Evolutionary conservation across 1,140 invertebrate genomes (phyloP).

Genomic region (Ceratina calcarata): DNA sequence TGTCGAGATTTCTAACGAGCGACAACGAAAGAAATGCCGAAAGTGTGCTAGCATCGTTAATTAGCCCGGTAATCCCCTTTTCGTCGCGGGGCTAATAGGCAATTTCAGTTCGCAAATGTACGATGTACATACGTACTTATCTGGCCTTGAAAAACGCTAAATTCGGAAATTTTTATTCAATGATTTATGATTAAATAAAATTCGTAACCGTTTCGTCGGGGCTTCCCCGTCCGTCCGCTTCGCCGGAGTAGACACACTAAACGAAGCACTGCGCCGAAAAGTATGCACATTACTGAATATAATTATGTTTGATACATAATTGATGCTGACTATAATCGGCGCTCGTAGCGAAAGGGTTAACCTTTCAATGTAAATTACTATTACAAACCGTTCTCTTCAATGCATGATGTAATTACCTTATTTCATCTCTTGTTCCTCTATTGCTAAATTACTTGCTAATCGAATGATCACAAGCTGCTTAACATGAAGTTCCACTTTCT

Average conservation of each 20-base stretch:
- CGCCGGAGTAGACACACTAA: too few relatives aligned
- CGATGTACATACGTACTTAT: background rate
- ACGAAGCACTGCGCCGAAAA: too few relatives aligned
- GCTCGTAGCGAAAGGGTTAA: too few relatives aligned
- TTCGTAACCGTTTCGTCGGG: too few relatives aligned
- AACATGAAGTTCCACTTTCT: conserved; percentile 10
- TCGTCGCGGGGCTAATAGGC: conserved; percentile 4
- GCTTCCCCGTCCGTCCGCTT: too few relatives aligned
- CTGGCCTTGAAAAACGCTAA: background rate
- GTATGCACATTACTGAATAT: too few relatives aligned
- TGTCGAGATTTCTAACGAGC: background rate
- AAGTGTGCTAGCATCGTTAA: conserved; percentile 15
- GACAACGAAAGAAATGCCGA: conserved; percentile 1
- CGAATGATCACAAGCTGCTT: conserved; percentile 22
- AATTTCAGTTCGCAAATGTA: background rate
- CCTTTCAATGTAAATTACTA: too few relatives aligned
- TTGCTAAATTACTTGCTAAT: conserved; percentile 36
- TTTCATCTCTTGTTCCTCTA: background rate
- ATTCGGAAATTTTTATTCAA: background rate
- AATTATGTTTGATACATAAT: too few relatives aligned
- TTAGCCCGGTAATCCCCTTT: conserved; percentile 12
- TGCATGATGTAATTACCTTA: conserved; percentile 10
- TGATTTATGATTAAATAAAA: too few relatives aligned
- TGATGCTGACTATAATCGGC: too few relatives aligned
- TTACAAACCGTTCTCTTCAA: background rate